Evolutionary conservation across 1,140 invertebrate species (phyloP).

Genomic region (Stegodyphus dumicola): DNA sequence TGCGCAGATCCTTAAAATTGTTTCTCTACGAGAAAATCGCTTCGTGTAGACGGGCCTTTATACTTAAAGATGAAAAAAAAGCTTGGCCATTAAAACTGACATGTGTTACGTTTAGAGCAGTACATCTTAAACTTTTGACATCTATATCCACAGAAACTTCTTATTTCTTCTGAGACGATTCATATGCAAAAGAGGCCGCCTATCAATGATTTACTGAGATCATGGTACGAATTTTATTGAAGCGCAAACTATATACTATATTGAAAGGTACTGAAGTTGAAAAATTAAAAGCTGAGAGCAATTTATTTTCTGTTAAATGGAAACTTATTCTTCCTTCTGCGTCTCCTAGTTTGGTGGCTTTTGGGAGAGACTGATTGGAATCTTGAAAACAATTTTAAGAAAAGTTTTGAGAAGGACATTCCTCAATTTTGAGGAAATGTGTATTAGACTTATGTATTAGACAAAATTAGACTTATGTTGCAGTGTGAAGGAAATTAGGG

Average conservation of each 20-base stretch:
- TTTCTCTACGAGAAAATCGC: no score
- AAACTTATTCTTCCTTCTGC: background rate
- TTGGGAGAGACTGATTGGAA: background rate
- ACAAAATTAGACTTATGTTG: no score
- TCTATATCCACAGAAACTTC: background rate
- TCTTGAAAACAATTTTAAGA: background rate
- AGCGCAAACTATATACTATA: background rate
- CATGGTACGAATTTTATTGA: background rate
- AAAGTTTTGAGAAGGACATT: background rate
- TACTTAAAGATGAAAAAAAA: background rate
- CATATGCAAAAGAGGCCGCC: background rate
- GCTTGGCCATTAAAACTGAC: background rate
- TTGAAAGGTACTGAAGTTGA: background rate
- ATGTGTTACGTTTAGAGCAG: background rate
- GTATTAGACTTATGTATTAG: background rate
- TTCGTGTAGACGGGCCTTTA: no score
- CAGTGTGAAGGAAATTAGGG: no score
- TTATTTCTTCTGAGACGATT: background rate
- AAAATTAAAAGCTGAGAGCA: no score
- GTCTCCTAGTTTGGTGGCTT: background rate
- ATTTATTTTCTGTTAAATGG: background rate
- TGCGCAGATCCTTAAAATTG: no score
- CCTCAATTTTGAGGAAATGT: conserved; percentile 1
- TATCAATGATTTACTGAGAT: background rate
- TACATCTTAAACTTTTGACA: background rate